Percentiles rank a stretch among this genome's conserved stretches.
Evolutionary conservation across 2,797 vertebrate genomes (phyloP).

Genomic region (Chiroxiphia lanceolata): DNA sequence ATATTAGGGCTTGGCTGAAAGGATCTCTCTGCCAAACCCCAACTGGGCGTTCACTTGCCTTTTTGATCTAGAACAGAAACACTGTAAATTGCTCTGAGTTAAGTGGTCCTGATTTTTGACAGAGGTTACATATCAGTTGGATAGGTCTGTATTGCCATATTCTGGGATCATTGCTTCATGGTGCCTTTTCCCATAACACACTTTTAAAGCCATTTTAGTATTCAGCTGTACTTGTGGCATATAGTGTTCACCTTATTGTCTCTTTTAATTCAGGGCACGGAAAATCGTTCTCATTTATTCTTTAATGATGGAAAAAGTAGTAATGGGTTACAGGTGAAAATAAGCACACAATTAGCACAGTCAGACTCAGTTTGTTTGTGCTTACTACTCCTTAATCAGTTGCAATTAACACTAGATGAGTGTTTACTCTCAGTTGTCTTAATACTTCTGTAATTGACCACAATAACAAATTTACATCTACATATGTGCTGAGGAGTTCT

Average conservation of each 20-base stretch:
- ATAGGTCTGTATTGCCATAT: not conserved
- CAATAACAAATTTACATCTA: not conserved
- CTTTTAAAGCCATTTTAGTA: not conserved
- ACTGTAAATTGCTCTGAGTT: not conserved
- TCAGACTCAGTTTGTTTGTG: conserved; percentile 15
- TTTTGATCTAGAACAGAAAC: not conserved
- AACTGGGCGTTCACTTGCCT: not conserved
- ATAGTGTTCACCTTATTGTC: not conserved
- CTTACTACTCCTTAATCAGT: conserved; percentile 53
- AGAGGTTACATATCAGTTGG: not conserved
- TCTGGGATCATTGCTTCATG: not conserved
- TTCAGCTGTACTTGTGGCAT: not conserved
- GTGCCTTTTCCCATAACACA: not conserved
- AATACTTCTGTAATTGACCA: conserved; percentile 45
- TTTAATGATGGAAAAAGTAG: not conserved
- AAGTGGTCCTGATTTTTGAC: not conserved
- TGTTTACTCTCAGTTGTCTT: conserved; percentile 45
- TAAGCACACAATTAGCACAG: conserved; percentile 51
- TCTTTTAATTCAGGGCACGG: not conserved
- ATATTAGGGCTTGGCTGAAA: not conserved
- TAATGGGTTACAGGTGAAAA: conserved; percentile 52
- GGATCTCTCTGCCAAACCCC: not conserved
- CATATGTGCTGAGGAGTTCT: not conserved
- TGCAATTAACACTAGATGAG: conserved; percentile 50
- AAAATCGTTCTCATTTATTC: not conserved